Evolutionary conservation across 2,113 vertebrate species (phyloP).

Genomic region (Cyanoramphus novaezelandiae): DNA sequence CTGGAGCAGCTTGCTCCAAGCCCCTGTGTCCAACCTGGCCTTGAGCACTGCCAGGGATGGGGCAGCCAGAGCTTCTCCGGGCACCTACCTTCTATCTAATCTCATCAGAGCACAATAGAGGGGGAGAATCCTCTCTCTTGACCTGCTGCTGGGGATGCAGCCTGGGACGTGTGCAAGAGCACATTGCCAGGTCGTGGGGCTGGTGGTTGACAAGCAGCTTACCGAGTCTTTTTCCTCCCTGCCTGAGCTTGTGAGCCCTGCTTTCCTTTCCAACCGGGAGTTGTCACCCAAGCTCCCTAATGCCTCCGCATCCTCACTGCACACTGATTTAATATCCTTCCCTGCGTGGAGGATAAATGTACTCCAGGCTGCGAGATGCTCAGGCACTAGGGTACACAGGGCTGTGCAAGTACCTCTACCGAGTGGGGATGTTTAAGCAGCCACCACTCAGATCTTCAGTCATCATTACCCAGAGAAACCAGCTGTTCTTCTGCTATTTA

Average conservation of each 20-base stretch:
- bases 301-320: neutral
- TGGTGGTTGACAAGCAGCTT: too few relatives aligned
- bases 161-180: neutral
- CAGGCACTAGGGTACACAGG: neutral
- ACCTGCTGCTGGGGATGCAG: neutral
- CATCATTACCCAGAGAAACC: conserved; percentile 67
- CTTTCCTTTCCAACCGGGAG: neutral
- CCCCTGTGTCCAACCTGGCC: too few relatives aligned
- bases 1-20: neutral
- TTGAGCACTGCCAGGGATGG: neutral
- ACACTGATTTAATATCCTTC: neutral
- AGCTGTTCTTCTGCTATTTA: conserved; percentile 70
- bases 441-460: conserved; percentile 56
- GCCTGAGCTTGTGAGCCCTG: neutral
- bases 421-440: conserved; percentile 35
- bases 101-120: neutral
- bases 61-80: neutral
- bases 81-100: neutral
- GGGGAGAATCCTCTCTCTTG: neutral
- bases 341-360: neutral
- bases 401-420: neutral
- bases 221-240: neutral
- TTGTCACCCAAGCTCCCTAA: neutral
- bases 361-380: neutral
- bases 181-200: neutral